Percentiles rank a stretch among this genome's conserved stretches.
Conservation (phyloP, 1,140 invertebrate genomes). For the Aphelinus certus region DNA sequence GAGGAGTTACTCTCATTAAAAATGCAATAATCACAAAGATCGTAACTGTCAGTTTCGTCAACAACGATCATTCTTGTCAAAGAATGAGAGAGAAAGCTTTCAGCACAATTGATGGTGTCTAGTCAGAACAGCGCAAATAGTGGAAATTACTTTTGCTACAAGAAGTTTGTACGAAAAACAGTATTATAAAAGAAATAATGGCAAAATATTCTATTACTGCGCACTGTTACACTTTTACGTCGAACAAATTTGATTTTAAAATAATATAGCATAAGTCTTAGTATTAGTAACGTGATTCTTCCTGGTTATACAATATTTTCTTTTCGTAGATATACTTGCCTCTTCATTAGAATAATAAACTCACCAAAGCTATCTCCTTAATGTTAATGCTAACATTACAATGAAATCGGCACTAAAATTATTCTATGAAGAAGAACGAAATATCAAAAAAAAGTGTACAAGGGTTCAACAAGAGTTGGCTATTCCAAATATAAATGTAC, state of each 20-base stretch:
- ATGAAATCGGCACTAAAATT: constrained; percentile 16
- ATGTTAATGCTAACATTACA: background rate
- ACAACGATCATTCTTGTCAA: constrained; percentile 17
- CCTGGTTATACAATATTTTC: constrained; percentile 12
- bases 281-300: constrained; percentile 6
- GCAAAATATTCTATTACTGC: constrained; percentile 11
- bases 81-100: constrained; percentile 2
- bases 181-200: constrained; percentile 23
- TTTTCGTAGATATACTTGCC: constrained; percentile 3
- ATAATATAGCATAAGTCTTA: constrained; percentile 1
- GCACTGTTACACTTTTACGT: constrained; percentile 2
- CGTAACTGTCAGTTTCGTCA: background rate
- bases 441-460: constrained; percentile 1
- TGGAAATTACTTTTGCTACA: constrained; percentile 21
- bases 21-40: background rate
- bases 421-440: background rate
- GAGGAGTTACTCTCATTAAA: background rate
- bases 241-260: constrained; percentile 10
- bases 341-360: constrained; percentile 7
- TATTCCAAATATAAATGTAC: constrained; percentile 4
- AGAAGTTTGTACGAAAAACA: constrained; percentile 23
- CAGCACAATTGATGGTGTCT: constrained; percentile 25
- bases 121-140: constrained; percentile 18
- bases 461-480: constrained; percentile 11
- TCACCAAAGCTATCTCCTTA: constrained; percentile 17